These are phyloP conservation scores for Idaea dimidiata DNA, from an alignment of 2,888 invertebrate species.

Conservation along the genomic window DNA sequence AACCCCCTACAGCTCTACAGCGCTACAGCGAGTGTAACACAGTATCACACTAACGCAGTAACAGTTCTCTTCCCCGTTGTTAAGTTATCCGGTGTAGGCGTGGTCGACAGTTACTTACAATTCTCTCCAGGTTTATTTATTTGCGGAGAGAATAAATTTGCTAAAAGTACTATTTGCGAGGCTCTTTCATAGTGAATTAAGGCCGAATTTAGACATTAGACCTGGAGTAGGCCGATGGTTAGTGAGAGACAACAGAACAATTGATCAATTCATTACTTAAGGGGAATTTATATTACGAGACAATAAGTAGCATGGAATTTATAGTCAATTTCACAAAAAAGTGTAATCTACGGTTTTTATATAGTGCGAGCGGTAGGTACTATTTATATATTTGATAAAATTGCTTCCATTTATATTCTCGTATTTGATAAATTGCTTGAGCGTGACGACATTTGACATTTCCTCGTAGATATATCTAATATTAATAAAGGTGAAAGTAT, in stretches of 20 bases:
- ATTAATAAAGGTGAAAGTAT: no score
- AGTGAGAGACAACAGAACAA: neutral
- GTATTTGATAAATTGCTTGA: no score
- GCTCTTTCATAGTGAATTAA: slow-evolving; percentile 2
- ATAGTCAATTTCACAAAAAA: no score
- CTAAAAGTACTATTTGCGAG: slow-evolving; percentile 21
- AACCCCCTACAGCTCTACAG: neutral
- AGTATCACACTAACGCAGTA: neutral
- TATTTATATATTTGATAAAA: no score
- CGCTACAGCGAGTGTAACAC: neutral
- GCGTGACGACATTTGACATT: no score
- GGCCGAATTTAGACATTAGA: neutral
- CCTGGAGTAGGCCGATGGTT: neutral
- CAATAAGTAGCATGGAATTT: no score
- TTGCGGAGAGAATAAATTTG: slow-evolving; percentile 65
- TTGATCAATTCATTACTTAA: neutral
- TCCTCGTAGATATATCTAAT: no score
- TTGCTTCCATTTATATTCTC: no score
- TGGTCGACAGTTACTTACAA: slow-evolving; percentile 61
- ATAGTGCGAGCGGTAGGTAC: no score
- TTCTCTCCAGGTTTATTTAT: slow-evolving; percentile 61
- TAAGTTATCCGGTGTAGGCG: slow-evolving; percentile 39
- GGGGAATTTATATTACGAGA: no score
- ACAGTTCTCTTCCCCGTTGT: neutral
- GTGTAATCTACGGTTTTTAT: no score